Evolutionary conservation across 2,797 vertebrate species (phyloP).

Genomic region (Cyprinella venusta): DNA sequence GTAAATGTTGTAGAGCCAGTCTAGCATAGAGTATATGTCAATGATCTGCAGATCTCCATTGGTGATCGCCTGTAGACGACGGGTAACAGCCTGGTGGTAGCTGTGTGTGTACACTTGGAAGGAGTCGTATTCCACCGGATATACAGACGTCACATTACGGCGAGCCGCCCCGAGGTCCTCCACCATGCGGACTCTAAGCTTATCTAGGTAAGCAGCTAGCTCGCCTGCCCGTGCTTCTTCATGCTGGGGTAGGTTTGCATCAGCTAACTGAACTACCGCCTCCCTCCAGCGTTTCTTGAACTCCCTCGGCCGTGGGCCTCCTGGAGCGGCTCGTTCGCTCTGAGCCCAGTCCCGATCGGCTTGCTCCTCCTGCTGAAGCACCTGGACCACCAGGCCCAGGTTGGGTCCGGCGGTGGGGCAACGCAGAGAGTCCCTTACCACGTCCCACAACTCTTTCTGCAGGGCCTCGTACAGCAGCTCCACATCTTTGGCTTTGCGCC

Average conservation of each 20-base stretch:
- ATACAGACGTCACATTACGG: conserved; percentile 82
- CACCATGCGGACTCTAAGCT: conserved; percentile 74
- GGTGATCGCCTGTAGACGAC: conserved; percentile 73
- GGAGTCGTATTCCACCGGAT: conserved; percentile 82
- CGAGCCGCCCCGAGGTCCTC: conserved; percentile 85
- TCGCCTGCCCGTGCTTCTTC: conserved; percentile 71
- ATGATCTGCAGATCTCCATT: conserved; percentile 77
- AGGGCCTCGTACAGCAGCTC: conserved; percentile 89
- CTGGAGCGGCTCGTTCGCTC: conserved; percentile 50
- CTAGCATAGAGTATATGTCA: conserved; percentile 87
- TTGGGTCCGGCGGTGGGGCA: conserved; percentile 72
- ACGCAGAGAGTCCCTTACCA: conserved; percentile 83
- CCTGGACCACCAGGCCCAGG: conserved; percentile 84
- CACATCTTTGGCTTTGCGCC: conserved; percentile 86
- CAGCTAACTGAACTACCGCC: conserved; percentile 76
- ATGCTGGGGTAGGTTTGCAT: conserved; percentile 75
- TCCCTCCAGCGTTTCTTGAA: conserved; percentile 81
- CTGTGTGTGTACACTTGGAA: conserved; percentile 85
- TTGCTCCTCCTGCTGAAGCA: conserved; percentile 88
- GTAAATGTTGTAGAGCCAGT: conserved; percentile 91
- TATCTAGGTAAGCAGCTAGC: conserved; percentile 78
- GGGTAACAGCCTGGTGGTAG: conserved; percentile 84
- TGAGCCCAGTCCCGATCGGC: conserved; percentile 71
- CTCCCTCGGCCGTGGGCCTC: conserved; percentile 74
- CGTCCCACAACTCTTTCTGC: conserved; percentile 87